Conservation (phyloP, 2,113 vertebrate genomes). For the Furnarius figulus region DNA sequence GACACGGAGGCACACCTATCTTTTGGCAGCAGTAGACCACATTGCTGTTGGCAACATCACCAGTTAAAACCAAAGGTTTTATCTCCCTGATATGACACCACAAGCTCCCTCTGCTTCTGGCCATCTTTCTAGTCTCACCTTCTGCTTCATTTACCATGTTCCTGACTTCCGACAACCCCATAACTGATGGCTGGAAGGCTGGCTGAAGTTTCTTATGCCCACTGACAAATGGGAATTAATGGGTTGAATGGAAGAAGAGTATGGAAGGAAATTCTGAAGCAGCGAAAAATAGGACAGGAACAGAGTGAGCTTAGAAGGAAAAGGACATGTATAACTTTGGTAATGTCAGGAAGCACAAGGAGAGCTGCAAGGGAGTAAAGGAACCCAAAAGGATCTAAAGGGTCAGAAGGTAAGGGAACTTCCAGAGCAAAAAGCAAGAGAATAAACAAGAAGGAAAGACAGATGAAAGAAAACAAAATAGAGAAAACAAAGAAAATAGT, state of each 20-base stretch:
- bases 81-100: slow-evolving; percentile 10
- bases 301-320: background rate
- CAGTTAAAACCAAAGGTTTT: background rate
- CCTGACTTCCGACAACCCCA: background rate
- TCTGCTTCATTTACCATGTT: background rate
- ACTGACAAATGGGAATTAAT: background rate
- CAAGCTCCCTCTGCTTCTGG: background rate
- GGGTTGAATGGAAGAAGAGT: background rate
- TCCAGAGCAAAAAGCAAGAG: background rate
- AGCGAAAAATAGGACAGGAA: background rate
- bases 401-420: background rate
- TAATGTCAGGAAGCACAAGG: background rate
- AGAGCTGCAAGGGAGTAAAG: background rate
- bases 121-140: background rate
- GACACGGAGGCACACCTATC: slow-evolving; percentile 1
- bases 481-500: background rate
- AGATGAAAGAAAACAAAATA: background rate
- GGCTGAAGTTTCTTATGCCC: background rate
- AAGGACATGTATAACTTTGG: background rate
- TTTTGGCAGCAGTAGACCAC: background rate
- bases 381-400: background rate
- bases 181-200: background rate
- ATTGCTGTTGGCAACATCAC: background rate
- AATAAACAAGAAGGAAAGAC: background rate
- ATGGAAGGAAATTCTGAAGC: background rate